Base-by-base conservation (phyloP, 2,113 vertebrate species). In the Crotalus viridis region DNA sequence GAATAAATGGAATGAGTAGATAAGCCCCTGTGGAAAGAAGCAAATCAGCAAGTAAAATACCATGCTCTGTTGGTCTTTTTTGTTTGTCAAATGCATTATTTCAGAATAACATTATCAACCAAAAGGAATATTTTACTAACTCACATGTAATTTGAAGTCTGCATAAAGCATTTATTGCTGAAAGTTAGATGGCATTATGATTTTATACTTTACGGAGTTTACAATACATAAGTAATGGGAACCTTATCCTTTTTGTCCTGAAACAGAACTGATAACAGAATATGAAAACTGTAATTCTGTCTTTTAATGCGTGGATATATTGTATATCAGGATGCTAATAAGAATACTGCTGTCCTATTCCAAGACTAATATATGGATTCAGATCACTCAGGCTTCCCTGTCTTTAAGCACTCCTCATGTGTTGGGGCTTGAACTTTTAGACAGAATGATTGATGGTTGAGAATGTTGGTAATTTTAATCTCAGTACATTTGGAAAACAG, bases 21-120 rank as follows among this genome's bases (percentile, higher is more conserved):
- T 81, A 24, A 93, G 15, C 9, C 5, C 7, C 1, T 59, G 7
- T 13, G 90, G 74, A 48, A 92, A 61, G 24, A 46, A 48, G 96
- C 94, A 91, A 91, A 59, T 92, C 43, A 93, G 94, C 51, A 52
- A 17, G 61, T 93, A 93, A 95, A 28, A 55, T 94, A 92, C 93
- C 55, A 22, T 94, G 88, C 0, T 12, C 24, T 39, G 85, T 39
- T 74, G 10, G 28, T 10, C 51, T 28, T 92, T 93, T 92, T 7
- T 33, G 89, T 46, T 56, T 74, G 89, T 57, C 85, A 48, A 88
- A 57, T 86, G 4, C 12, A 48, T 55, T 21, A 87, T 69, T 90
- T 93, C 39, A 51, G 57, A 52, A 92, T 93, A 95, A 91, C 54
- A 24, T 93, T 93, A 90, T 93, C 81, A n/a, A 74, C 54, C 54